phyloP scores from a whole-genome alignment of 2,113 vertebrate species.

The Zosterops borbonicus region DNA sequence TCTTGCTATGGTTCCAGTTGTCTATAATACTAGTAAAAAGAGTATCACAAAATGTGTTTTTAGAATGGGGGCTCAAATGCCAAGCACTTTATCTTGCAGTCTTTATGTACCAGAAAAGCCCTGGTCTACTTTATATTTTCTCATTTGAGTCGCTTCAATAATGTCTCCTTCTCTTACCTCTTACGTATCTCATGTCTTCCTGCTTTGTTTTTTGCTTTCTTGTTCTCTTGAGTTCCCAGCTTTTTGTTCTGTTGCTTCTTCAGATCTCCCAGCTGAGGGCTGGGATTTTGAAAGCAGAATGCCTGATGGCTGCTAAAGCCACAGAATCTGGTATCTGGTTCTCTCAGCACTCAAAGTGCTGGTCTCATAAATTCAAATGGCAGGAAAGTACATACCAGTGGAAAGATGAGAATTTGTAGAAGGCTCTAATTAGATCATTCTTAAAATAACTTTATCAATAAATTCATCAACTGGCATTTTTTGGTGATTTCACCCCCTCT shows the following conservation, averaged over 20 bases:
- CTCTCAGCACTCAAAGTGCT: neutral
- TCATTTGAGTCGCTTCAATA: neutral
- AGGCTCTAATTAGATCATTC: neutral
- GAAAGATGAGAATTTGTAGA: neutral
- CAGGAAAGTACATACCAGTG: neutral
- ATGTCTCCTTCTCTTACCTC: neutral
- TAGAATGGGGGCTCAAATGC: neutral
- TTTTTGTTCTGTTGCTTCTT: neutral
- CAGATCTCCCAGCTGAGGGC: neutral
- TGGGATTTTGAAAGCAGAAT: neutral
- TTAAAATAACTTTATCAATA: neutral
- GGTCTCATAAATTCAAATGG: neutral
- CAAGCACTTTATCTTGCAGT: neutral
- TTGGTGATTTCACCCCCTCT: neutral
- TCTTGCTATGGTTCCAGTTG: neutral
- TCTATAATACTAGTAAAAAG: neutral
- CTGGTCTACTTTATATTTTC: neutral
- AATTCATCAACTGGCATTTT: neutral
- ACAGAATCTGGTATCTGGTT: neutral
- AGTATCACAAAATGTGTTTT: neutral
- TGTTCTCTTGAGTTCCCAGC: neutral
- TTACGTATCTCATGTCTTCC: neutral
- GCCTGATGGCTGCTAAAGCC: neutral
- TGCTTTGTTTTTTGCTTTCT: neutral
- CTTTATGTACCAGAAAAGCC: neutral